A percentile compares a stretch with the other conserved stretches of the same genome.
phyloP scores from a whole-genome alignment of 2,888 invertebrate genomes.

The Megamerina dolium region DNA sequence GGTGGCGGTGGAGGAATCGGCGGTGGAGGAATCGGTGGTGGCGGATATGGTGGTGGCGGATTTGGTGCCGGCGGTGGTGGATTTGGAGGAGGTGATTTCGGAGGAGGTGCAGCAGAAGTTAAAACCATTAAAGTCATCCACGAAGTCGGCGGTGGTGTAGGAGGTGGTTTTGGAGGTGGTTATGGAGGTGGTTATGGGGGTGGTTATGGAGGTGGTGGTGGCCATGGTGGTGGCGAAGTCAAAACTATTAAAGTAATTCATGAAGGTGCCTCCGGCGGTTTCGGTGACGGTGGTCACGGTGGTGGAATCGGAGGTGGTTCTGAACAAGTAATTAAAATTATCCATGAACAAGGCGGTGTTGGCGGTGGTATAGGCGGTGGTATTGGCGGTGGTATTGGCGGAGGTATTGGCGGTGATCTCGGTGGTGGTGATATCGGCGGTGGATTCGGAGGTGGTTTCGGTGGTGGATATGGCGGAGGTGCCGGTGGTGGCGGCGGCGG shows the following conservation, averaged over 20 bases:
- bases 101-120: conserved; percentile 6
- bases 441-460: conserved; percentile 13
- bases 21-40: background rate
- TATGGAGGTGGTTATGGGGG: background rate
- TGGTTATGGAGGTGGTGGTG: background rate
- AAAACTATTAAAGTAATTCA: conserved; percentile 17
- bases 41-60: background rate
- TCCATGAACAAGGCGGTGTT: background rate
- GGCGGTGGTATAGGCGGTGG: background rate
- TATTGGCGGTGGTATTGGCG: too few species aligned
- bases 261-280: conserved; percentile 1
- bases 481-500: background rate
- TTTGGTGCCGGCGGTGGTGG: background rate
- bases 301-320: background rate
- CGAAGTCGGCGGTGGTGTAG: conserved; percentile 4
- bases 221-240: conserved; percentile 4
- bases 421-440: conserved; percentile 1
- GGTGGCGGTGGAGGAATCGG: background rate
- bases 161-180: conserved; percentile 13
- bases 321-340: background rate
- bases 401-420: conserved; percentile 10
- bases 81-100: too few species aligned
- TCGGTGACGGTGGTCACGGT: background rate
- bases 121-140: conserved; percentile 18
- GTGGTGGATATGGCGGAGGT: background rate